phyloP scores from a whole-genome alignment of 2,113 vertebrate species.

The Murina feae region DNA sequence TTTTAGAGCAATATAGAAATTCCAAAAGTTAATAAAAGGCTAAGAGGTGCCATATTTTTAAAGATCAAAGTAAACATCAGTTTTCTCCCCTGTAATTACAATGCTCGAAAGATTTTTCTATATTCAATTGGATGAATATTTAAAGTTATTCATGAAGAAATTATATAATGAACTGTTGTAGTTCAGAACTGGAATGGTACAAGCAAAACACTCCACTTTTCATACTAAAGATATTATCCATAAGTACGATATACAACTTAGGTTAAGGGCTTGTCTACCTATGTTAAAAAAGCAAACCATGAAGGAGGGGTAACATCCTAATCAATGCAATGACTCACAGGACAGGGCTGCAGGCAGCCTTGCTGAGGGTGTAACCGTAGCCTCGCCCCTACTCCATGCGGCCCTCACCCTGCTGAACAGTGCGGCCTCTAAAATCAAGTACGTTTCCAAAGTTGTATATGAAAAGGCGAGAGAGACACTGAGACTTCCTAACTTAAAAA shows the following conservation, averaged over 20 bases:
- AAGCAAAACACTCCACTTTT: conserved; percentile 14
- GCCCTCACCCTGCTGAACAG: background rate
- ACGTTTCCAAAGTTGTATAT: background rate
- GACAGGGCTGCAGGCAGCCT: background rate
- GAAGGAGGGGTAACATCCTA: background rate
- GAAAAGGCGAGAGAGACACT: background rate
- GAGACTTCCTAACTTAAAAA: background rate
- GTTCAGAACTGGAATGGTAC: conserved; percentile 19
- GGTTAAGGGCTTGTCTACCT: background rate
- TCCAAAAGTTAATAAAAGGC: background rate
- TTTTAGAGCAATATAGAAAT: conserved; percentile 48
- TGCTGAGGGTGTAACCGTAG: background rate
- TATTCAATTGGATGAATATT: conserved; percentile 21
- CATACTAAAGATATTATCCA: background rate
- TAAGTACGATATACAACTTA: background rate
- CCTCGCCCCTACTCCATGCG: background rate
- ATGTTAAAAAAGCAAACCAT: background rate
- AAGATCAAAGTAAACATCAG: conserved; percentile 44
- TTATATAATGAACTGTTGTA: conserved; percentile 16
- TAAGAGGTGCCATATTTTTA: conserved; percentile 35
- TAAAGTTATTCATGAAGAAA: conserved; percentile 4
- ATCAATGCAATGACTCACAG: background rate
- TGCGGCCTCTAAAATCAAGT: background rate
- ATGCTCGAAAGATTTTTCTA: conserved; percentile 47
- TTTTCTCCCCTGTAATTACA: conserved; percentile 40